A percentile compares a stretch with the other conserved stretches of the same genome.
These are phyloP conservation scores for Steatornis caripensis DNA, from an alignment of 2,113 vertebrate species.

Conservation along the genomic window DNA sequence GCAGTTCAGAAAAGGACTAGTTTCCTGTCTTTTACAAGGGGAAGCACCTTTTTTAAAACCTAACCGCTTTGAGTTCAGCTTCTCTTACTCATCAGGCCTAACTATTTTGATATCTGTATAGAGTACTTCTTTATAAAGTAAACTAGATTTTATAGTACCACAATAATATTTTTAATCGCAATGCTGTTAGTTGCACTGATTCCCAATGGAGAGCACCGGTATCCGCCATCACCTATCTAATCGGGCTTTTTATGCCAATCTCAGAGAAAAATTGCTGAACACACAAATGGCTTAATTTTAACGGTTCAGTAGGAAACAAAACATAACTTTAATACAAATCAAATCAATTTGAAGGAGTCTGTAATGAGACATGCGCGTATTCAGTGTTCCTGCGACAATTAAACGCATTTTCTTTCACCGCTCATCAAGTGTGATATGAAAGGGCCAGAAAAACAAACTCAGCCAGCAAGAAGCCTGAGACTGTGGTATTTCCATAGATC, in stretches of 20 bases:
- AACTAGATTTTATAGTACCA: background rate
- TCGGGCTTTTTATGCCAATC: background rate
- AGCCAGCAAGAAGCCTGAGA: background rate
- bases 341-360: background rate
- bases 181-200: background rate
- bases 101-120: background rate
- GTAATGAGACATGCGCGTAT: fast-evolving
- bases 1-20: background rate
- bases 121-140: background rate
- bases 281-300: background rate
- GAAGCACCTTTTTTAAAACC: background rate
- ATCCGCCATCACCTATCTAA: background rate
- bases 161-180: background rate
- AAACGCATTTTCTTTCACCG: background rate
- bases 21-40: background rate
- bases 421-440: background rate
- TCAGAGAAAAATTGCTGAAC: background rate
- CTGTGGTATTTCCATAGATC: background rate
- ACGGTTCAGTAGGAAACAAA: background rate
- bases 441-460: background rate
- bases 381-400: background rate
- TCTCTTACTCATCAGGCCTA: background rate
- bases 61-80: background rate
- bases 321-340: background rate
- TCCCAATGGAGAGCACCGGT: background rate